Evolutionary conservation across 1,140 invertebrate genomes (phyloP).

Genomic region (Streblospio benedicti): DNA sequence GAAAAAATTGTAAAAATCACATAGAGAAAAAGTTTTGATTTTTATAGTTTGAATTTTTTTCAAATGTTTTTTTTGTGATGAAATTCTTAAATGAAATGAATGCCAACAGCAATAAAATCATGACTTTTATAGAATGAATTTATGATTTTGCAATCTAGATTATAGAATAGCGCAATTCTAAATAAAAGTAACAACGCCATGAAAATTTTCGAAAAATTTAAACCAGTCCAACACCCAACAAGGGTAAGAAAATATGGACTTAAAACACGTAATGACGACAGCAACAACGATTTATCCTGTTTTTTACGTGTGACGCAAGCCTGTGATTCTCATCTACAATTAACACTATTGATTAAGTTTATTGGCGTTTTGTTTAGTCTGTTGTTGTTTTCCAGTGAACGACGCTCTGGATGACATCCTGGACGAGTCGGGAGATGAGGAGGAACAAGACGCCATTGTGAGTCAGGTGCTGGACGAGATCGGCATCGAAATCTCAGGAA

Average conservation of each 20-base stretch:
- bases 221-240: too few relatives aligned
- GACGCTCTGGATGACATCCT: slow-evolving; percentile 84
- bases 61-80: background rate
- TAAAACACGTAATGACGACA: background rate
- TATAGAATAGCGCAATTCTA: too few relatives aligned
- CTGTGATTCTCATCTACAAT: too few relatives aligned
- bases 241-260: too few relatives aligned
- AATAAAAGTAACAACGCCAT: too few relatives aligned
- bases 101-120: background rate
- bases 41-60: background rate
- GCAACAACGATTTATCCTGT: too few relatives aligned
- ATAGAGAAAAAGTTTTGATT: background rate
- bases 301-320: too few relatives aligned
- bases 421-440: slow-evolving; percentile 78
- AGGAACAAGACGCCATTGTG: slow-evolving; percentile 76
- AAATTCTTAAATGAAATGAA: background rate
- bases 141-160: too few relatives aligned
- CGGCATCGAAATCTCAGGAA: slow-evolving; percentile 84
- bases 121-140: too few relatives aligned
- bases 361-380: too few relatives aligned
- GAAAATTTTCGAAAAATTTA: too few relatives aligned
- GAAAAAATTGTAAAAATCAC: background rate
- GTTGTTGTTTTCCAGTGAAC: slow-evolving; percentile 63
- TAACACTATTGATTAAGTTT: too few relatives aligned
- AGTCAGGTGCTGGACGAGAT: slow-evolving; percentile 87